Conservation (phyloP, 2,113 vertebrate species). For the Colinus virginianus region DNA sequence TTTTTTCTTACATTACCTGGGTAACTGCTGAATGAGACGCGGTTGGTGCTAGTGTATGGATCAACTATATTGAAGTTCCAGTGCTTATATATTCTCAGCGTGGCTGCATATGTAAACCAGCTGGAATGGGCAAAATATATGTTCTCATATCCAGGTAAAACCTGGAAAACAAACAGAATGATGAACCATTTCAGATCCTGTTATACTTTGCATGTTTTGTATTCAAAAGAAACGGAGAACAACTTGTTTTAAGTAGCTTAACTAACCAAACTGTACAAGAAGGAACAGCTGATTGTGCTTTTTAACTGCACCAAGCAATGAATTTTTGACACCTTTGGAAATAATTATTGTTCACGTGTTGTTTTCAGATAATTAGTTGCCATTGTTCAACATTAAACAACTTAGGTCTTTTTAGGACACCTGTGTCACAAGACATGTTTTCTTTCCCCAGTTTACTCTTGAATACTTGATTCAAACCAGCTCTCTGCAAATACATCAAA, state of each 20-base stretch:
- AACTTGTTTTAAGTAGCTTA: not conserved
- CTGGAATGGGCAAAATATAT: conserved; percentile 92
- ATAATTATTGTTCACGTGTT: not conserved
- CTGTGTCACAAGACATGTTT: not conserved
- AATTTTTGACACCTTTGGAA: not conserved
- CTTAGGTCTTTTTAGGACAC: not conserved
- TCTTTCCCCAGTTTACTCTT: not conserved
- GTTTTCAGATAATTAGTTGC: not conserved
- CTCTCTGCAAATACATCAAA: not conserved
- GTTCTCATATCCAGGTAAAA: conserved; percentile 93
- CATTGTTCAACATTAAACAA: not conserved
- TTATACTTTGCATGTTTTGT: not conserved
- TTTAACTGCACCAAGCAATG: not conserved
- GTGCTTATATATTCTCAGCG: conserved; percentile 92
- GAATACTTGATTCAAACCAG: not conserved
- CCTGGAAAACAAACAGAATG: conserved; percentile 74
- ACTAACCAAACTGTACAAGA: not conserved
- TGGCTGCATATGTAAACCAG: conserved; percentile 93
- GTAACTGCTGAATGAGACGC: conserved; percentile 94
- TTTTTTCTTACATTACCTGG: conserved; percentile 80
- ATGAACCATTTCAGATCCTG: not conserved
- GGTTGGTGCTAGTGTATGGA: conserved; percentile 79
- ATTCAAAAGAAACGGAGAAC: not conserved
- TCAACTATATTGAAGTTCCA: conserved; percentile 89
- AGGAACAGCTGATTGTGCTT: not conserved